A percentile compares a stretch with the other conserved stretches of the same genome.
These are phyloP conservation scores for Euglossa dilemma DNA, from an alignment of 1,140 invertebrate species.

Conservation along the genomic window DNA sequence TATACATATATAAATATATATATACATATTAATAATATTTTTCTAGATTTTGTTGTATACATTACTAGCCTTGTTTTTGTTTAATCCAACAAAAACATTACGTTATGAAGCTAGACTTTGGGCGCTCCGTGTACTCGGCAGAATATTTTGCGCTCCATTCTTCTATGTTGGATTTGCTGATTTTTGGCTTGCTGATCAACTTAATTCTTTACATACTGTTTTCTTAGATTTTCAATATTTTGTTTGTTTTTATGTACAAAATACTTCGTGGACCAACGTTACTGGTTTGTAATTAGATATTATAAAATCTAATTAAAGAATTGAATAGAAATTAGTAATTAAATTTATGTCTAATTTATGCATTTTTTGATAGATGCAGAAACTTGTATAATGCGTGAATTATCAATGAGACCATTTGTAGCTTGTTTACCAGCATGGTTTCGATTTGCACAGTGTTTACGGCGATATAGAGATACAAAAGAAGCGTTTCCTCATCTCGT, in stretches of 20 bases:
- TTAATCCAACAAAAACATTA: slow-evolving; percentile 92
- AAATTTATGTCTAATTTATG: slow-evolving; percentile 35
- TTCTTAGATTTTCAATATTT: slow-evolving; percentile 93
- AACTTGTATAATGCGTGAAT: slow-evolving; percentile 80
- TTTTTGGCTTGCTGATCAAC: slow-evolving; percentile 96
- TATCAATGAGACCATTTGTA: slow-evolving; percentile 85
- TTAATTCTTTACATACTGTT: slow-evolving; percentile 90
- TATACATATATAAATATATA: no score
- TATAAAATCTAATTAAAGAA: background rate
- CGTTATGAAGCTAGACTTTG: slow-evolving; percentile 89
- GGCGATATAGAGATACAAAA: slow-evolving; percentile 87
- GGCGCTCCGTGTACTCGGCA: slow-evolving; percentile 82
- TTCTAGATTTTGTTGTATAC: slow-evolving; percentile 83
- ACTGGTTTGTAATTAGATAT: slow-evolving; percentile 45
- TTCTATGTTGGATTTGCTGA: slow-evolving; percentile 94
- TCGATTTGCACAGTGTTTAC: slow-evolving; percentile 92
- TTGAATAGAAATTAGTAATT: background rate
- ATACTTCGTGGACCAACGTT: slow-evolving; percentile 79
- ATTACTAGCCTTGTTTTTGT: slow-evolving; percentile 88
- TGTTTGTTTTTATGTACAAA: slow-evolving; percentile 85
- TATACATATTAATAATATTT: background rate
- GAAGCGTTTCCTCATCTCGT: slow-evolving; percentile 88
- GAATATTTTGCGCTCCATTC: slow-evolving; percentile 91
- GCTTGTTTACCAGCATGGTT: slow-evolving; percentile 93
- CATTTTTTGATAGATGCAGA: slow-evolving; percentile 71